phyloP scores from a whole-genome alignment of 37 sponge, comb jelly and placozoan species.

The Mnemiopsis leidyi region DNA sequence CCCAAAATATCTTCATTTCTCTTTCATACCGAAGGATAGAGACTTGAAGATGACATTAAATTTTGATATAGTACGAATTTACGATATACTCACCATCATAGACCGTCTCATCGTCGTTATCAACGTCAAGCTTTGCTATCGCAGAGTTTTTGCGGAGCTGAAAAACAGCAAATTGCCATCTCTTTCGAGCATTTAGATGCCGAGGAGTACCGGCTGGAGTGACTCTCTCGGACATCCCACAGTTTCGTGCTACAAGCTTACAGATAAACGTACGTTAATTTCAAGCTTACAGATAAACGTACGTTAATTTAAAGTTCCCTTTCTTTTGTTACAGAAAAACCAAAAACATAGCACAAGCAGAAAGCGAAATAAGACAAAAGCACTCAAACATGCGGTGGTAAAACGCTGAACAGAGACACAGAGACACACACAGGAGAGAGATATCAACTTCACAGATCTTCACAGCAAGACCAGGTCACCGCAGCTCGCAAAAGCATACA shows the following conservation, averaged over 20 bases:
- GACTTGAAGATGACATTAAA: no score
- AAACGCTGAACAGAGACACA: no score
- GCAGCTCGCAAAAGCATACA: neutral
- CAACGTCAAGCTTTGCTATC: constrained; percentile 48
- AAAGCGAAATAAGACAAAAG: neutral
- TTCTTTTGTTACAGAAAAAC: neutral
- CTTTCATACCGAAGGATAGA: no score
- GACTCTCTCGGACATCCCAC: neutral
- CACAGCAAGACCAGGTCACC: neutral
- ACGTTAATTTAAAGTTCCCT: neutral
- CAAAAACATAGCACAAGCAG: neutral
- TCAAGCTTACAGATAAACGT: neutral
- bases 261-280: neutral
- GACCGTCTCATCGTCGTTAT: constrained; percentile 44
- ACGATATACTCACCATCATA: constrained; percentile 65
- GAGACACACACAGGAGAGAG: no score
- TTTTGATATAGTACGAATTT: no score
- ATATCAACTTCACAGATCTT: no score
- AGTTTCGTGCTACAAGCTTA: neutral
- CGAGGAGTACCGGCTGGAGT: neutral
- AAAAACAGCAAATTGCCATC: constrained; percentile 59
- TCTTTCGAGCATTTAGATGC: neutral
- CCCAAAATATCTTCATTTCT: no score
- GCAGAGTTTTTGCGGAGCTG: constrained; percentile 47
- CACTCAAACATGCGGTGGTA: neutral